Evolutionary conservation across 2,797 vertebrate species (phyloP).

Genomic region (Syngnathus rostellatus): DNA sequence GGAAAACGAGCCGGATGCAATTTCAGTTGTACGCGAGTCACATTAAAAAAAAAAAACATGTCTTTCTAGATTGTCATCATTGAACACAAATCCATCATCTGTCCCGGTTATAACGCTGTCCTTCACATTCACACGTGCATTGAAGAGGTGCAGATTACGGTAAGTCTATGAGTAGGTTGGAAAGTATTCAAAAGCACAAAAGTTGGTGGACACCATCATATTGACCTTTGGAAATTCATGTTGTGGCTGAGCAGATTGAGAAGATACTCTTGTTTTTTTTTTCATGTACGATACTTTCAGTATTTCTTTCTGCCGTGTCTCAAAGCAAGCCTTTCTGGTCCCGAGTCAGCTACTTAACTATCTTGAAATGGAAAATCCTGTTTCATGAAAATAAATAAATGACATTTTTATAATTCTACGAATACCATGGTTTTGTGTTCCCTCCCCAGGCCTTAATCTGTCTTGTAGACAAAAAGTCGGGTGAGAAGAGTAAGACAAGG

Average conservation of each 20-base stretch:
- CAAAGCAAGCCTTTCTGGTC: background rate
- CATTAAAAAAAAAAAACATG: background rate
- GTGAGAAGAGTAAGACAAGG: conserved; percentile 92
- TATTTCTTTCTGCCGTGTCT: background rate
- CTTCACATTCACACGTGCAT: conserved; percentile 97
- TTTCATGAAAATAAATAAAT: too few species aligned
- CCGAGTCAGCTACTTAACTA: background rate
- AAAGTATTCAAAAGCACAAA: background rate
- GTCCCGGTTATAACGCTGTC: conserved; percentile 94
- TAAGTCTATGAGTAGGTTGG: conserved; percentile 36
- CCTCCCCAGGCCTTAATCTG: conserved; percentile 91
- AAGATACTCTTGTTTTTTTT: background rate
- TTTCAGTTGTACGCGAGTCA: background rate
- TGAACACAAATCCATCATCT: conserved; percentile 98
- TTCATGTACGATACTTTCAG: background rate
- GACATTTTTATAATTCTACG: background rate
- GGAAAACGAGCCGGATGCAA: background rate
- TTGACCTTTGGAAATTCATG: background rate
- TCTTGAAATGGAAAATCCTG: too few species aligned
- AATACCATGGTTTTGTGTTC: background rate
- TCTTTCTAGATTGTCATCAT: conserved; percentile 89
- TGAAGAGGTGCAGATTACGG: conserved; percentile 94
- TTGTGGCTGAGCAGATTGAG: background rate
- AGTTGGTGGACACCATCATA: background rate
- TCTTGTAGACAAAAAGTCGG: conserved; percentile 95